phyloP scores from a whole-genome alignment of 2,113 vertebrate genomes.

The Columba janthina region DNA sequence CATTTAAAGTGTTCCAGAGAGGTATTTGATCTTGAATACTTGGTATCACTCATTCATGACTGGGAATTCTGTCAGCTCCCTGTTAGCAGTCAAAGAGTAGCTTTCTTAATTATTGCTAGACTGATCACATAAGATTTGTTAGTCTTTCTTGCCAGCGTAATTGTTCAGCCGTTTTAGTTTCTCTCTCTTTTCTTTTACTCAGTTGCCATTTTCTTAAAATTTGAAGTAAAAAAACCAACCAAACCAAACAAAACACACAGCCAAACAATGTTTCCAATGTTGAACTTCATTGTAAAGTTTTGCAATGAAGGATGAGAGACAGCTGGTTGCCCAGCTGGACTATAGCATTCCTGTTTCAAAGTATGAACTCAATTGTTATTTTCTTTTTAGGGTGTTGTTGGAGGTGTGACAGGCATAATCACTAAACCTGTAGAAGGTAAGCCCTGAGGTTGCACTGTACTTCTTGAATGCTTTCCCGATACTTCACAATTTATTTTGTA shows the following conservation, averaged over 20 bases:
- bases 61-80: neutral
- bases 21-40: neutral
- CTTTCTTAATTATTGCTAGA: neutral
- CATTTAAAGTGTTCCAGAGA: neutral
- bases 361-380: neutral
- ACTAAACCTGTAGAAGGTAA: constrained; percentile 96
- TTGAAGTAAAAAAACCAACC: neutral
- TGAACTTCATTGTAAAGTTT: neutral
- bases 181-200: neutral
- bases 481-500: neutral
- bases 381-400: constrained; percentile 87
- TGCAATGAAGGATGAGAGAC: neutral
- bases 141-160: neutral
- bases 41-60: neutral
- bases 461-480: neutral
- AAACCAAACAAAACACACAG: too few species aligned
- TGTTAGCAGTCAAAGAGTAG: neutral
- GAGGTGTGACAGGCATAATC: constrained; percentile 94
- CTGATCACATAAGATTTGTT: neutral
- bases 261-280: neutral
- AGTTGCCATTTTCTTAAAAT: neutral
- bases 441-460: neutral
- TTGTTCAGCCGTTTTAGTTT: neutral
- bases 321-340: neutral
- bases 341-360: neutral